These are phyloP conservation scores for Poecilia picta DNA, from an alignment of 2,797 vertebrate genomes.

Conservation along the genomic window DNA sequence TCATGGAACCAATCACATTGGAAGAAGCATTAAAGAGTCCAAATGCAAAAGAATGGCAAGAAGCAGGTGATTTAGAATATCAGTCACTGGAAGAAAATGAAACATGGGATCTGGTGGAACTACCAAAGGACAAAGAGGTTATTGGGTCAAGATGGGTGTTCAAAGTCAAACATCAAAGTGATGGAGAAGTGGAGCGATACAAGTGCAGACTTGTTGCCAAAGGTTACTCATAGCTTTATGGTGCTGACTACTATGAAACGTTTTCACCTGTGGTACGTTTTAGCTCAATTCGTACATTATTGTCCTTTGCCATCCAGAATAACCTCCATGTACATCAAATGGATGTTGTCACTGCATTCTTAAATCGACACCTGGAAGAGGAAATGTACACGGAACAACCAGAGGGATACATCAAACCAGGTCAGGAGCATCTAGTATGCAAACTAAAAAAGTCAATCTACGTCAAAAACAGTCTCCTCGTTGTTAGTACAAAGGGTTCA, in stretches of 20 bases:
- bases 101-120: constrained; percentile 36
- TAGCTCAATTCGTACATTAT: too few relatives aligned
- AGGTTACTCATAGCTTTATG: constrained; percentile 41
- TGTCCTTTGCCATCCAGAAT: too few relatives aligned
- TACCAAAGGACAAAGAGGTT: constrained; percentile 34
- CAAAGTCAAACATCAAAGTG: constrained; percentile 9
- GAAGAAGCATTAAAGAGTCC: constrained; percentile 43
- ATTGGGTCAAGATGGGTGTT: constrained; percentile 47
- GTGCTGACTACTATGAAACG: constrained; percentile 47
- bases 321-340: too few relatives aligned
- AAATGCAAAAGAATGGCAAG: constrained; percentile 47
- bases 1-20: neutral
- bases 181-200: constrained; percentile 6
- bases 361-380: too few relatives aligned
- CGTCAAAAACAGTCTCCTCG: too few relatives aligned
- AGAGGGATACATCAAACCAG: too few relatives aligned
- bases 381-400: too few relatives aligned
- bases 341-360: too few relatives aligned
- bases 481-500: too few relatives aligned
- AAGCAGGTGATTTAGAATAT: constrained; percentile 43
- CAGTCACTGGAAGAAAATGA: constrained; percentile 52
- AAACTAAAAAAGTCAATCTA: too few relatives aligned
- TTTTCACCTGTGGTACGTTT: constrained; percentile 23
- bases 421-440: too few relatives aligned
- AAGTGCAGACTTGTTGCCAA: too few relatives aligned